A percentile compares a stretch with the other conserved stretches of the same genome.
Evolutionary conservation across 2,797 vertebrate genomes (phyloP).

Genomic region (Lateolabrax maculatus): DNA sequence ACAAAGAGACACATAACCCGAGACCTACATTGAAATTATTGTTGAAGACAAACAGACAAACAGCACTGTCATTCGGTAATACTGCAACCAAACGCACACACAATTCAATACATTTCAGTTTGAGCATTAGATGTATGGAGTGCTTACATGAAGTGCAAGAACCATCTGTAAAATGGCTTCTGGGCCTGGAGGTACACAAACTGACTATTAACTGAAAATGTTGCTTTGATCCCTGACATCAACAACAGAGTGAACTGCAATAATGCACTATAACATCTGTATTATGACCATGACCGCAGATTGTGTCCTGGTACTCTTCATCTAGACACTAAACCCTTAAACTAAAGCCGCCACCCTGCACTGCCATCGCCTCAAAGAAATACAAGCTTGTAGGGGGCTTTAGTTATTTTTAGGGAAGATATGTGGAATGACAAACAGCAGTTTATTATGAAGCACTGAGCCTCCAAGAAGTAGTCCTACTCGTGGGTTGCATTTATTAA

Average conservation of each 20-base stretch:
- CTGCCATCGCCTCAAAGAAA: conserved; percentile 14
- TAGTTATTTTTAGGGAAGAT: conserved; percentile 26
- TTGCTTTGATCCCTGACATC: conserved; percentile 29
- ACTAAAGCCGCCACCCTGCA: conserved; percentile 20
- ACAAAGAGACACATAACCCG: background rate
- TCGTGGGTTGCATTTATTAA: conserved; percentile 2
- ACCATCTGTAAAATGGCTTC: background rate
- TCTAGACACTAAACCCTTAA: conserved; percentile 37
- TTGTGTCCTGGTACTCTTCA: conserved; percentile 39
- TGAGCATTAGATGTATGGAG: background rate
- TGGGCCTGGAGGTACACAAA: background rate
- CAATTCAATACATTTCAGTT: background rate
- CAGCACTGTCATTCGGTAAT: background rate
- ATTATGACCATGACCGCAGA: conserved; percentile 31
- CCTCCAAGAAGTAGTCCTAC: conserved; percentile 2
- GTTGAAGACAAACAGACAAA: background rate
- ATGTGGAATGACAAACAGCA: conserved; percentile 29
- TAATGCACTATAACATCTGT: conserved; percentile 29
- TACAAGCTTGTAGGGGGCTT: conserved; percentile 15
- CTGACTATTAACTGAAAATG: background rate
- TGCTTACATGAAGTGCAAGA: background rate
- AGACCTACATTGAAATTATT: background rate
- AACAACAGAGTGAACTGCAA: conserved; percentile 4
- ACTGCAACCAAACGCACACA: background rate
- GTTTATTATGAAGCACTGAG: conserved; percentile 20